These are phyloP conservation scores for Ichneumon xanthorius DNA, from an alignment of 2,888 invertebrate species.

Conservation along the genomic window DNA sequence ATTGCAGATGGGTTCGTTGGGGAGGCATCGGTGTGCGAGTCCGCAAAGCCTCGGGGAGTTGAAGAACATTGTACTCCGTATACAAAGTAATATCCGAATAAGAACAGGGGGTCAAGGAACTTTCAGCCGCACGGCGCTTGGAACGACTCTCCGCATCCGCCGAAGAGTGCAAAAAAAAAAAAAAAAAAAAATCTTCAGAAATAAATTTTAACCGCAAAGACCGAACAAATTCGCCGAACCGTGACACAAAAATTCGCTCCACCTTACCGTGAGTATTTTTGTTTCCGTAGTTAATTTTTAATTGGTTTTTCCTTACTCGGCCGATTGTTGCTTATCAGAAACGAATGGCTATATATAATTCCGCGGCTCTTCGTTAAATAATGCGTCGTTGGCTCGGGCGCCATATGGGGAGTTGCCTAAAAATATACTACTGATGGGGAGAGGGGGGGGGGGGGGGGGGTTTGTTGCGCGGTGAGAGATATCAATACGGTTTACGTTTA, in stretches of 20 bases:
- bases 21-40: constrained; percentile 63
- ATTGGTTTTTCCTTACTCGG: background rate
- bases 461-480: constrained; percentile 55
- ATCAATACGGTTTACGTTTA: constrained; percentile 56
- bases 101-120: background rate
- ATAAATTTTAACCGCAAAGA: too few species aligned
- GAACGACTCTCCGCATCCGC: background rate
- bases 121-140: background rate
- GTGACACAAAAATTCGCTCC: constrained; percentile 41
- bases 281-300: constrained; percentile 17
- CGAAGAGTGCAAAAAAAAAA: background rate
- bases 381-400: constrained; percentile 63
- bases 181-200: background rate
- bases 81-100: constrained; percentile 4
- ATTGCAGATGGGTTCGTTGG: constrained; percentile 82
- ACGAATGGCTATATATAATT: constrained; percentile 9
- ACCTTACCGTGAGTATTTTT: background rate
- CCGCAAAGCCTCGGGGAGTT: constrained; percentile 42
- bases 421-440: constrained; percentile 52
- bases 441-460: constrained; percentile 8
- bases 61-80: constrained; percentile 9
- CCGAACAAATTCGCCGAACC: constrained; percentile 29
- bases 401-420: constrained; percentile 33
- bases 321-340: constrained; percentile 13
- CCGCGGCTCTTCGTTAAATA: constrained; percentile 34